Evolutionary conservation across 2,888 invertebrate genomes (phyloP), one percentile per base, ranked within the genome.

Genomic region (Labia minor): DNA sequence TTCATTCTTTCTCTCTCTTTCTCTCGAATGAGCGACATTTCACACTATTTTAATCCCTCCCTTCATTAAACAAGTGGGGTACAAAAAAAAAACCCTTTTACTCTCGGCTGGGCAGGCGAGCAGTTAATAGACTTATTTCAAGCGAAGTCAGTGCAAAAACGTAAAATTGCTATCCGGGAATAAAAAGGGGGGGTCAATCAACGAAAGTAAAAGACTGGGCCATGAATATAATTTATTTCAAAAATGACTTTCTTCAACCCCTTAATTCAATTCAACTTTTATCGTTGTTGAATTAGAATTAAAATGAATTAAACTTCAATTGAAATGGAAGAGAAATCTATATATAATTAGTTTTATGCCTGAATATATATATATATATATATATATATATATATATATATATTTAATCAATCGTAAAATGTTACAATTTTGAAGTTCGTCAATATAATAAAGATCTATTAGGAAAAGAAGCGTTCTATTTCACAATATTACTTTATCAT

Each of bases 101-200:
- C 49, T 16, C 8, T 49, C 16, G 49, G 49, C 16, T 49, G 49
- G 49, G 16, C 16, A 49, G 49, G 49, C n/a, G 16, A 49, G 49
- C 49, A 16, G 49, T 49, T 49, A 49, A 49, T 49, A 49, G 49
- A 49, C 49, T 49, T 49, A 49, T 49, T 49, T 49, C 49, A 49
- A 16, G 49, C n/a, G n/a, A 3, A 3, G n/a, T 2, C 6, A 14
- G 49, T 4, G 49, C 49, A 49, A 49, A 49, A 49, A 49, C 49
- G 49, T 49, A 49, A 49, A 49, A 49, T 49, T 49, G 49, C 49
- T n/a, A 49, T 11, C 49, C 16, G n/a, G 49, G 49, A 49, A 49
- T 49, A 49, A 49, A 49, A 49, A n/a, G n/a, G n/a, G 49, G 14
- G 49, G 49, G 49, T 49, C 49, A 49, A 49, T 49, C 49, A 49